Evolutionary conservation across 1,140 invertebrate genomes (phyloP).

Genomic region (Drosophila ambigua): DNA sequence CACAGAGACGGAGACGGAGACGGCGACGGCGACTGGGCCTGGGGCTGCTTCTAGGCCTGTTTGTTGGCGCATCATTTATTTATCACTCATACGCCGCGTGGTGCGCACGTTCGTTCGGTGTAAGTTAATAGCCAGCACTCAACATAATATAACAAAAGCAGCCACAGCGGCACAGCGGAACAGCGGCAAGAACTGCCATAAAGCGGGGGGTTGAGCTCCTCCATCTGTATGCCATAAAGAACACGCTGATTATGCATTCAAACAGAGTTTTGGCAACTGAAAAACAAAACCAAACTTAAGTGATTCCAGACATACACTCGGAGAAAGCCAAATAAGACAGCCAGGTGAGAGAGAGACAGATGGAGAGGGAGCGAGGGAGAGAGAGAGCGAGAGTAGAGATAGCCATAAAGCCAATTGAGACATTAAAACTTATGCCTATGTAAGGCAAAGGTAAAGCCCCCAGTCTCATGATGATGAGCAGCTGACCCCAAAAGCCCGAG

Average conservation of each 20-base stretch:
- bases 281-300: slow-evolving; percentile 73
- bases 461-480: slow-evolving; percentile 2
- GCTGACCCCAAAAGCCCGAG: slow-evolving; percentile 6
- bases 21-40: no score
- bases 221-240: slow-evolving; percentile 38
- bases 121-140: slow-evolving; percentile 72
- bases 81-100: slow-evolving; percentile 64
- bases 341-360: no score
- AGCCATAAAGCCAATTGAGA: slow-evolving; percentile 55
- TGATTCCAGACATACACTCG: slow-evolving; percentile 50
- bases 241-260: slow-evolving; percentile 67
- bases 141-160: slow-evolving; percentile 69
- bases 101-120: slow-evolving; percentile 56
- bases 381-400: background rate
- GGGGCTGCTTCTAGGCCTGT: slow-evolving; percentile 14
- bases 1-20: no score
- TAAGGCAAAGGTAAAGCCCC: slow-evolving; percentile 6
- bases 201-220: slow-evolving; percentile 1
- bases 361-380: background rate
- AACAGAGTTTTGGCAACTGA: slow-evolving; percentile 64
- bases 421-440: slow-evolving; percentile 59
- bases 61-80: slow-evolving; percentile 62
- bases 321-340: background rate
- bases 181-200: slow-evolving; percentile 14
- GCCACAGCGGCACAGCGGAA: background rate